Evolutionary conservation across 2,797 vertebrate species (phyloP), one percentile per base, ranked within the genome.

Genomic region (Acanthopagrus latus): DNA sequence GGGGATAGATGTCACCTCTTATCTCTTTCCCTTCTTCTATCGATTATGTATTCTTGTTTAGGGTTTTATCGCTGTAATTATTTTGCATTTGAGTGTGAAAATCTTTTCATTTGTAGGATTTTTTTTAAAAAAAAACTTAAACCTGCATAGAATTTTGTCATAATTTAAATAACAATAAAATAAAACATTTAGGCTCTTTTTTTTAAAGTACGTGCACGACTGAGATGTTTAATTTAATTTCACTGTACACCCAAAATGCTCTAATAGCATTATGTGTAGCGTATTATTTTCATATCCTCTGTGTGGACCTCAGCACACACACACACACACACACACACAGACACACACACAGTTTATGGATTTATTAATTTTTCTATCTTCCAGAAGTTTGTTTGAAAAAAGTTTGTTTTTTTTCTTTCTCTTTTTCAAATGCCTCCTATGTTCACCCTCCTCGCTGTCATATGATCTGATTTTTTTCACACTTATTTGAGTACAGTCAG

Each of bases 401-500:
- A 38, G 14, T 75, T 47, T 27, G 27, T 38, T 29, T 50, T 4
- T 29, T 27, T 50, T 4, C 5, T 23, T 54, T 62, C 46, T 18
- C 11, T 43, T 48, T 64, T 70, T 59, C 65, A 12, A 5, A 51
- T 52, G 1, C 8, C 20, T 76, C 16, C 23, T 60, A 2, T 70
- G 71, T 82, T 57, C 20, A 41, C 72, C n/a, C 57, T 16, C 13
- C 68, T 76, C 50, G 57, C 23, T 65, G 27, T 43, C 43, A 33
- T 43, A 54, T 51, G 14, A 68, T 48, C 58, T 7, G 10, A 29
- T 76, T 83, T 87, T n/a, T 84, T 71, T 87, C 56, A 55, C 57
- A 54, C 57, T 84, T 13, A 58, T 75, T 83, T 82, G 44, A 71
- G 74, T 80, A 80, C 71, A 84, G 54, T 69, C 65, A 63, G 57